Base-by-base conservation (phyloP, 2,888 invertebrate species). In the Drosophila helvetica region DNA sequence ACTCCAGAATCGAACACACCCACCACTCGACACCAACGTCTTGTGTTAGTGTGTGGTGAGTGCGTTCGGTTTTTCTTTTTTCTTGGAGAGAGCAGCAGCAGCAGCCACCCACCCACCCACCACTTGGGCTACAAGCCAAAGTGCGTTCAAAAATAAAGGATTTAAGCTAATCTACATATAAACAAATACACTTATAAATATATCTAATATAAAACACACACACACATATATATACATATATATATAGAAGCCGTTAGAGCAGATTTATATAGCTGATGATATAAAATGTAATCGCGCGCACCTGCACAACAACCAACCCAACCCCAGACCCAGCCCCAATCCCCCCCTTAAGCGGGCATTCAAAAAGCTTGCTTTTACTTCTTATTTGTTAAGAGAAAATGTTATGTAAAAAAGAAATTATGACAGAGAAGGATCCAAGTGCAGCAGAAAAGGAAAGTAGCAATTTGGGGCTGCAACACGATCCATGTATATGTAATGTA, bases 91-190 rank as follows among this genome's bases (percentile, higher is more conserved):
- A 57, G 33, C 48, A 66, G 48, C 59, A 42, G 59, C 27, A 7
- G 27, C 27, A 27, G 27, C 7, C 27, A 8, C 27, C 27, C 8
- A 6, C 25, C 25, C 25, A 25, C 27, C 27, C 27, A 25, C 25
- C 86, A 77, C 85, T 86, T 80, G 60, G 85, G 77, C 82, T 83
- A 65, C 66, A 83, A 83, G 82, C 59, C 81, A 74, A 77, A 77
- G 84, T 86, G 81, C 38, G 74, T 61, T 73, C 38, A 74, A 51
- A 43, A 75, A 69, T 78, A 68, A 83, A 70, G 54, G 30, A 58
- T 22, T 38, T 72, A 71, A 64, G 51, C 27, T 63, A 56, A 57
- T 53, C 30, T 50, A 53, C 52, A 69, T 64, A 53, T 54, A 70
- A 63, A 63, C 46, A 73, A 60, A 69, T 43, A 74, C 15, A 54